A percentile compares a stretch with the other conserved stretches of the same genome.
These are phyloP conservation scores for Tromatobia lineatoria DNA, from an alignment of 2,888 invertebrate species.

Conservation along the genomic window DNA sequence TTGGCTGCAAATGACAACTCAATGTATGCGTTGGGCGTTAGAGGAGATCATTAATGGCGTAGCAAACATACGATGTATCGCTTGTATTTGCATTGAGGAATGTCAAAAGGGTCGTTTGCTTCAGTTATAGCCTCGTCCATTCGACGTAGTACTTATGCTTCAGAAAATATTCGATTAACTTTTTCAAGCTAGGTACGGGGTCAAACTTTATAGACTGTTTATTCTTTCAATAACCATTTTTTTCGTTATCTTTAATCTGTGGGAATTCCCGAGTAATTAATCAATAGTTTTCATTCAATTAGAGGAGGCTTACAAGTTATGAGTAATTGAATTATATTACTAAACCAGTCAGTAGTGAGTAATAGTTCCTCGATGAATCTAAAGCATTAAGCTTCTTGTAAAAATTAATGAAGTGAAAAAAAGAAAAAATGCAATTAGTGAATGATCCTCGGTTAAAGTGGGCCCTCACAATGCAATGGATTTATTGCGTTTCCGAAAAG, in stretches of 20 bases:
- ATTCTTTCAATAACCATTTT: background rate
- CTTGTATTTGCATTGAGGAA: background rate
- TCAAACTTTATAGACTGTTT: background rate
- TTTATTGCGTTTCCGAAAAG: background rate
- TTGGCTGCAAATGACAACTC: slow-evolving; percentile 15
- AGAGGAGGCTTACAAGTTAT: no score
- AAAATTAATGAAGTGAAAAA: no score
- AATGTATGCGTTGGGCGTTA: slow-evolving; percentile 17
- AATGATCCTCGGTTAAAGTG: background rate
- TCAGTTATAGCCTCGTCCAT: background rate
- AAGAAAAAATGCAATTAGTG: background rate
- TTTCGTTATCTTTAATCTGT: no score
- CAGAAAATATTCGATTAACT: no score
- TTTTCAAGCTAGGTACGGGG: no score
- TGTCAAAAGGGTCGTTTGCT: background rate
- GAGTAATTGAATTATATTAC: no score
- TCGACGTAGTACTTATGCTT: no score
- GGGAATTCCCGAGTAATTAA: no score
- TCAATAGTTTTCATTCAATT: no score
- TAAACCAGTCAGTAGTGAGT: no score
- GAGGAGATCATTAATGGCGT: background rate
- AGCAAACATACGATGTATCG: background rate
- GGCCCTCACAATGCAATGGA: background rate
- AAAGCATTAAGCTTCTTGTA: no score
- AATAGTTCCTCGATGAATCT: no score